A percentile compares a stretch with the other conserved stretches of the same genome.
phyloP scores from a whole-genome alignment of 1,140 invertebrate species.

The Tetramorium alpestre region DNA sequence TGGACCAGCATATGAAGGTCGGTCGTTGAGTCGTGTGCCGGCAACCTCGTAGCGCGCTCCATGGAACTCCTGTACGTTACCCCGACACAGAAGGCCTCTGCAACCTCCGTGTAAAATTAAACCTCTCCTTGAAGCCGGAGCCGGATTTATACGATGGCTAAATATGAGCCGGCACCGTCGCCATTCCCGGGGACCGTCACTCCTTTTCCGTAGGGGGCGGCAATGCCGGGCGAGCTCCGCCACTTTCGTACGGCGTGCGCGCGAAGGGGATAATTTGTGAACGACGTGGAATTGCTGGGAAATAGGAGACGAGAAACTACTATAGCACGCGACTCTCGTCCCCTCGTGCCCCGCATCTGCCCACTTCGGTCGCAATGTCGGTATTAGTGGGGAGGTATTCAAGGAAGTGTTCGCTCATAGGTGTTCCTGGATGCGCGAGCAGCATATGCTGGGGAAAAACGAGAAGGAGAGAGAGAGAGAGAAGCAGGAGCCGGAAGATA shows the following conservation, averaged over 20 bases:
- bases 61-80: conserved; percentile 65
- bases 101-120: conserved; percentile 75
- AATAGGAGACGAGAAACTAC: conserved; percentile 71
- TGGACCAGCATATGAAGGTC: conserved; percentile 8
- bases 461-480: neutral
- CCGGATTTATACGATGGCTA: conserved; percentile 75
- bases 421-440: conserved; percentile 2
- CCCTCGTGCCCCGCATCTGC: conserved; percentile 45
- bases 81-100: conserved; percentile 53
- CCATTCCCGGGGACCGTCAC: conserved; percentile 56
- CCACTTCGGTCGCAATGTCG: conserved; percentile 22
- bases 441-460: neutral
- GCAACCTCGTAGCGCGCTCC: conserved; percentile 45
- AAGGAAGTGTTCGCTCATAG: conserved; percentile 18
- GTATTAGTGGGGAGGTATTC: neutral
- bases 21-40: conserved; percentile 74
- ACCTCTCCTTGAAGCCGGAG: conserved; percentile 67
- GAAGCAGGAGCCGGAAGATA: neutral
- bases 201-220: conserved; percentile 43
- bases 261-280: conserved; percentile 73
- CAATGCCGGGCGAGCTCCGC: conserved; percentile 52
- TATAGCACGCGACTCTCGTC: conserved; percentile 37
- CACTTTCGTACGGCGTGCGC: conserved; percentile 61
- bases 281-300: conserved; percentile 70
- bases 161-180: conserved; percentile 73